A percentile compares a stretch with the other conserved stretches of the same genome.
phyloP scores from a whole-genome alignment of 2,888 invertebrate genomes.

The Lagria hirta region DNA sequence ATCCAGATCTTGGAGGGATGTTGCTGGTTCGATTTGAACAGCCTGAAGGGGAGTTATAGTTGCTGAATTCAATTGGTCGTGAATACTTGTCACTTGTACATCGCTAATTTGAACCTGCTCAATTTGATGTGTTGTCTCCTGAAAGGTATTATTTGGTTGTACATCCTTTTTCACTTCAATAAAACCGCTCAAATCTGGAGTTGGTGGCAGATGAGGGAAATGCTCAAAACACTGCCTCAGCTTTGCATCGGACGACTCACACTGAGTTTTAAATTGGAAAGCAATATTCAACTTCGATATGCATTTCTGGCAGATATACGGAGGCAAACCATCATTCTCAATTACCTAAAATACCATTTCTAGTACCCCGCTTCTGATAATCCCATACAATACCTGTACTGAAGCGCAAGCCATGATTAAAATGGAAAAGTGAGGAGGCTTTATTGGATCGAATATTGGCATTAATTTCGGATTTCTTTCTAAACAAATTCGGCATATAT shows the following conservation, averaged over 20 bases:
- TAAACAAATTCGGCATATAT: slow-evolving; percentile 53
- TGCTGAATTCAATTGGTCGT: slow-evolving; percentile 23
- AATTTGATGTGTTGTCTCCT: slow-evolving; percentile 6
- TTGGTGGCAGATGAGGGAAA: slow-evolving; percentile 40
- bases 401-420: slow-evolving; percentile 54
- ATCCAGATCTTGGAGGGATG: slow-evolving; percentile 35
- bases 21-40: slow-evolving; percentile 36
- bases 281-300: slow-evolving; percentile 51
- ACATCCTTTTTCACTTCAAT: slow-evolving; percentile 46
- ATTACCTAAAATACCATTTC: slow-evolving; percentile 43
- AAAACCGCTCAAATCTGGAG: slow-evolving; percentile 45
- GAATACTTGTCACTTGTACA: slow-evolving; percentile 21
- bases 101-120: slow-evolving; percentile 10
- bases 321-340: slow-evolving; percentile 52
- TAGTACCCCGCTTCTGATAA: too few species aligned
- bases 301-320: slow-evolving; percentile 53
- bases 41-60: slow-evolving; percentile 36
- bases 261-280: slow-evolving; percentile 53
- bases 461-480: slow-evolving; percentile 51
- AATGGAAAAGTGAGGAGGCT: slow-evolving; percentile 53
- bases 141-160: slow-evolving; percentile 3
- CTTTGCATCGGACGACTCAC: slow-evolving; percentile 52
- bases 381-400: slow-evolving; percentile 55
- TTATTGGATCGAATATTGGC: slow-evolving; percentile 53
- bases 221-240: slow-evolving; percentile 49